Conservation (phyloP, 1,140 invertebrate species). For the Drosophila burlai region DNA sequence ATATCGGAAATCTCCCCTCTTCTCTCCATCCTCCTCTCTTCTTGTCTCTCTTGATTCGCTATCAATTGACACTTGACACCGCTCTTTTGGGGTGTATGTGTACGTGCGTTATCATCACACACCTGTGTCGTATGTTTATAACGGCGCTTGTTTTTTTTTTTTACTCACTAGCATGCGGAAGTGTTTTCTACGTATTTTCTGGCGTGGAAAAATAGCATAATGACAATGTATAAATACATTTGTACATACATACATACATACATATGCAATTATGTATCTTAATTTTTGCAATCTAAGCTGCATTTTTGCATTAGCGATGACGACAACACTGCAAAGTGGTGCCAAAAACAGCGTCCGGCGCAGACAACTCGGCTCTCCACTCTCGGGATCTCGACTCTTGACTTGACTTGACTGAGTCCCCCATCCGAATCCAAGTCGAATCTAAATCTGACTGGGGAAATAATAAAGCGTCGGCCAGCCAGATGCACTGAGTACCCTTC, state of each 20-base stretch:
- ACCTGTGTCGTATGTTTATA: conserved; percentile 13
- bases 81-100: conserved; percentile 5
- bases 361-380: conserved; percentile 65
- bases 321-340: conserved; percentile 18
- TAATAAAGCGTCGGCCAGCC: conserved; percentile 21
- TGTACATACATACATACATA: neutral
- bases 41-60: conserved; percentile 3
- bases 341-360: conserved; percentile 13
- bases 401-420: neutral
- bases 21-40: neutral
- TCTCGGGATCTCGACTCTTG: conserved; percentile 9
- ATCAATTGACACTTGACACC: conserved; percentile 16
- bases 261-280: neutral
- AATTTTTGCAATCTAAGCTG: conserved; percentile 36
- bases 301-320: conserved; percentile 31
- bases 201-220: conserved; percentile 45
- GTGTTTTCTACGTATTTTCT: conserved; percentile 18
- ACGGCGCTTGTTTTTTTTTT: conserved; percentile 9
- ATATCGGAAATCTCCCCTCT: neutral
- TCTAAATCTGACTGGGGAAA: conserved; percentile 17
- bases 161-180: conserved; percentile 57
- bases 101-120: conserved; percentile 19
- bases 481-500: conserved; percentile 40
- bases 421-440: conserved; percentile 17
- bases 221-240: neutral